A percentile compares a stretch with the other conserved stretches of the same genome.
These are phyloP conservation scores for Balearica regulorum DNA, from an alignment of 2,797 vertebrate genomes.

Conservation along the genomic window DNA sequence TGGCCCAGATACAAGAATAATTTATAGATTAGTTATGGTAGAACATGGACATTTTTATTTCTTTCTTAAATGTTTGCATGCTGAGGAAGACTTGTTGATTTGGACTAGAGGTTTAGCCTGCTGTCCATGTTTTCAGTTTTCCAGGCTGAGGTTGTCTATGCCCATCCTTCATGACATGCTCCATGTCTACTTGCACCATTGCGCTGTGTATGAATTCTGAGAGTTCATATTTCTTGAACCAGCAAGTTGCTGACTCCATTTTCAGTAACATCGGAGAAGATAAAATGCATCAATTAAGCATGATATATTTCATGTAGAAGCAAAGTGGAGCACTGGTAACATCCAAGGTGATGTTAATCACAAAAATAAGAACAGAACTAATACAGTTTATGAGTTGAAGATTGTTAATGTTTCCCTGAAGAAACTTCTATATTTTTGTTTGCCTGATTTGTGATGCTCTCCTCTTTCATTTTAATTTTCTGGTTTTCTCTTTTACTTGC, in stretches of 20 bases:
- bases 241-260: background rate
- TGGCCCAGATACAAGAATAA: background rate
- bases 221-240: background rate
- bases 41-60: background rate
- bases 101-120: background rate
- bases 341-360: background rate
- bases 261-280: background rate
- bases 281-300: background rate
- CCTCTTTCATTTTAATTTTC: background rate
- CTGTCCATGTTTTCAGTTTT: background rate
- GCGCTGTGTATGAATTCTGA: background rate
- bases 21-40: background rate
- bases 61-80: background rate
- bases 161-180: rapidly evolving
- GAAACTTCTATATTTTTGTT: background rate
- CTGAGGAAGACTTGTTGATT: background rate
- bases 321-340: background rate
- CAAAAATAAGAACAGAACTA: background rate
- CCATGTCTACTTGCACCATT: rapidly evolving
- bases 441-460: background rate
- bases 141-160: background rate
- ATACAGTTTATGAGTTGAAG: background rate
- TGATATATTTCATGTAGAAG: background rate
- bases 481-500: background rate
- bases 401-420: constrained; percentile 14